Percentiles rank a stretch among this genome's conserved stretches.
phyloP scores from a whole-genome alignment of 1,140 invertebrate species.

The Contarinia nasturtii region DNA sequence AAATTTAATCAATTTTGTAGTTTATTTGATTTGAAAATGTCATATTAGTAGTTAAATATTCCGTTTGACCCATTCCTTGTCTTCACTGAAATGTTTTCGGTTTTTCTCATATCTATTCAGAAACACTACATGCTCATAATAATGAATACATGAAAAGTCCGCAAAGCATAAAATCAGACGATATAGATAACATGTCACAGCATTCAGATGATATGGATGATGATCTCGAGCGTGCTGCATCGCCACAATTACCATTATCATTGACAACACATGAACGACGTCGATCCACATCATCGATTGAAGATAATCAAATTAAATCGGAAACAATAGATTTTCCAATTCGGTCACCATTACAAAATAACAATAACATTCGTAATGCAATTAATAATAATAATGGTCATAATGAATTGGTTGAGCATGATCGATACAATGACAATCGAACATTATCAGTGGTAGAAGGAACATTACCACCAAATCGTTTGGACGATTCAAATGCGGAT shows the following conservation, averaged over 20 bases:
- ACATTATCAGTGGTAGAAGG: neutral
- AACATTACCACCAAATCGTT: neutral
- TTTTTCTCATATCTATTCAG: too few species aligned
- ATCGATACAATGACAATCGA: neutral
- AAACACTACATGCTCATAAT: slow-evolving; percentile 6
- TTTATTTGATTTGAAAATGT: too few species aligned
- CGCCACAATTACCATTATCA: slow-evolving; percentile 19
- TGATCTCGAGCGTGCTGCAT: slow-evolving; percentile 15
- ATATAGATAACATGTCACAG: slow-evolving; percentile 24
- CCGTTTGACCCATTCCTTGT: too few species aligned
- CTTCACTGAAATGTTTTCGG: too few species aligned
- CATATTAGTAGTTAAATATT: too few species aligned
- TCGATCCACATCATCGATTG: slow-evolving; percentile 13
- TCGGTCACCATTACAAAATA: slow-evolving; percentile 4
- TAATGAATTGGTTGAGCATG: slow-evolving; percentile 9
- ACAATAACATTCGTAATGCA: slow-evolving; percentile 9
- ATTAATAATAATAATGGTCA: slow-evolving; percentile 28
- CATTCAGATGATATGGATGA: slow-evolving; percentile 24
- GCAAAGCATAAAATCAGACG: slow-evolving; percentile 21
- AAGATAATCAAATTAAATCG: slow-evolving; percentile 4
- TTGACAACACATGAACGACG: slow-evolving; percentile 21
- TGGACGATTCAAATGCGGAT: neutral
- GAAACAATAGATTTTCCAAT: neutral
- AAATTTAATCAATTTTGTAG: too few species aligned
- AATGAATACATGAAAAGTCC: slow-evolving; percentile 23